phyloP scores from a whole-genome alignment of 2,888 invertebrate species.

The Habroteleia sp. region DNA sequence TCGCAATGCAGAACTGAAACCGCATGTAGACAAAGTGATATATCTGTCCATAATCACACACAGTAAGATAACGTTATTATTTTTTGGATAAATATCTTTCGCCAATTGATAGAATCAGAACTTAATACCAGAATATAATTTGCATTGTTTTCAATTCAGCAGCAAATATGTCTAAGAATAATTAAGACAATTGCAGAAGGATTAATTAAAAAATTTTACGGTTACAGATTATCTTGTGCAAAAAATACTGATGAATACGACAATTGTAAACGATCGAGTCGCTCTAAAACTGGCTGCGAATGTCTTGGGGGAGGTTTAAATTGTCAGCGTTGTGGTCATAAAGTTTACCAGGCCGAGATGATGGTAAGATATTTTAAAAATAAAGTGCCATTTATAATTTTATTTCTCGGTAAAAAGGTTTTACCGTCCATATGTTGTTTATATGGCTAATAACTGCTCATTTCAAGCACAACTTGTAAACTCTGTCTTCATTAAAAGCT shows the following conservation, averaged over 20 bases:
- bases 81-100: too few species aligned
- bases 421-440: constrained; percentile 4
- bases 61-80: constrained; percentile 20
- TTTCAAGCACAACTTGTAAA: constrained; percentile 1
- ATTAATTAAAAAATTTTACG: too few species aligned
- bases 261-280: constrained; percentile 60
- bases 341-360: constrained; percentile 79
- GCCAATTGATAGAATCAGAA: too few species aligned
- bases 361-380: constrained; percentile 69
- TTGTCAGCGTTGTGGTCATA: constrained; percentile 79
- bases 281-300: constrained; percentile 68
- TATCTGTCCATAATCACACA: constrained; percentile 9
- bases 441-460: not conserved
- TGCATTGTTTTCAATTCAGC: too few species aligned
- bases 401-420: constrained; percentile 6
- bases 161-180: too few species aligned
- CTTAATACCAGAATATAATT: too few species aligned
- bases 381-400: constrained; percentile 5
- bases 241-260: constrained; percentile 5
- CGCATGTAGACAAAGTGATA: constrained; percentile 17
- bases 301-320: constrained; percentile 76
- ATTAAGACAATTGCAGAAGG: too few species aligned
- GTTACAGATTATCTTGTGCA: not conserved
- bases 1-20: constrained; percentile 62
- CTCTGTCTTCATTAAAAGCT: constrained; percentile 26